Conservation (phyloP, 2,113 vertebrate genomes). For the Lates calcarifer region DNA sequence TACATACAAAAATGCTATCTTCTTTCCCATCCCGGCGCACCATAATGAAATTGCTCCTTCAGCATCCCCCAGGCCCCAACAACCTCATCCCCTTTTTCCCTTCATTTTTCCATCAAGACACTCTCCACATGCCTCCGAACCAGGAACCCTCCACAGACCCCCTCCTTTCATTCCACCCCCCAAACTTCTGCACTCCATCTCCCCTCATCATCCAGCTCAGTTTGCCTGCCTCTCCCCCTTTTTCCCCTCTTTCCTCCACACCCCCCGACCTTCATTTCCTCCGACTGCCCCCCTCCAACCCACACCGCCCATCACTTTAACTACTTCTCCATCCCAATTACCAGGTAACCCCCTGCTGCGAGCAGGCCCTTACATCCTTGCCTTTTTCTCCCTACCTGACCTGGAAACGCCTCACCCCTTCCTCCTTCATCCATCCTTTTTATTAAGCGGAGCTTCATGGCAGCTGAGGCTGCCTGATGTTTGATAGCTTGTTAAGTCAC, state of each 20-base stretch:
- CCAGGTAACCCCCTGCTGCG: slow-evolving; percentile 53
- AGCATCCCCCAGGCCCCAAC: slow-evolving; percentile 13
- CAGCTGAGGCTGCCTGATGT: slow-evolving; percentile 55
- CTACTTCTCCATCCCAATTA: slow-evolving; percentile 72
- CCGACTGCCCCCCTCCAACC: slow-evolving; percentile 1
- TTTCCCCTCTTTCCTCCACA: neutral
- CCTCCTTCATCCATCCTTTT: slow-evolving; percentile 54
- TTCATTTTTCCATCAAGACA: slow-evolving; percentile 56
- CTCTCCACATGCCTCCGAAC: slow-evolving; percentile 13
- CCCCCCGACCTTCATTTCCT: slow-evolving; percentile 44
- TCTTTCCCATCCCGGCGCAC: slow-evolving; percentile 31
- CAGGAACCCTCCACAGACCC: slow-evolving; percentile 16
- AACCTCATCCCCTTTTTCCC: slow-evolving; percentile 5
- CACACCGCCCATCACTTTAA: slow-evolving; percentile 28
- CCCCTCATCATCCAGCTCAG: neutral
- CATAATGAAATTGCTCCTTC: slow-evolving; percentile 54
- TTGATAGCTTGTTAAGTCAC: slow-evolving; percentile 73
- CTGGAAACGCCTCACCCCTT: slow-evolving; percentile 43
- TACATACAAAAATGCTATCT: slow-evolving; percentile 43
- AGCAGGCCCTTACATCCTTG: slow-evolving; percentile 41
- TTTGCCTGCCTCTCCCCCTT: neutral
- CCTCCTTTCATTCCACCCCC: neutral
- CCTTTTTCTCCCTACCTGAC: slow-evolving; percentile 44
- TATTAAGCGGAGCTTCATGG: slow-evolving; percentile 39
- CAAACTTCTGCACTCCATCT: neutral